Evolutionary conservation across 1,140 invertebrate species (phyloP).

Genomic region (Pantala flavescens): DNA sequence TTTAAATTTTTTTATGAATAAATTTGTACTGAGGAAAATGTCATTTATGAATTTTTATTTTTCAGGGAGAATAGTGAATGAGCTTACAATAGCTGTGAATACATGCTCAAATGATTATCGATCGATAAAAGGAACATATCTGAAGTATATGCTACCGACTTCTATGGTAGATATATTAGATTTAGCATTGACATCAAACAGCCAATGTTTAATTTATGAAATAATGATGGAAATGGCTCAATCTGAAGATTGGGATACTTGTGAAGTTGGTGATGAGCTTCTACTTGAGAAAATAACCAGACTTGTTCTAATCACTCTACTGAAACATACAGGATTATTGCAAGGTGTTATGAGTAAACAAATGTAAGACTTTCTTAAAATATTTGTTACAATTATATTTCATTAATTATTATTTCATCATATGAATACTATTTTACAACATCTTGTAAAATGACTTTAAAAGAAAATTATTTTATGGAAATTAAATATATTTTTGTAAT

Average conservation of each 20-base stretch:
- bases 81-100: background rate
- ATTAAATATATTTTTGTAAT: too few species aligned
- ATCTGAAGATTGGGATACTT: slow-evolving; percentile 40
- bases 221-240: slow-evolving; percentile 29
- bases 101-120: slow-evolving; percentile 1
- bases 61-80: slow-evolving; percentile 12
- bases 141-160: background rate
- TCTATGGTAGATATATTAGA: background rate
- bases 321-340: slow-evolving; percentile 41
- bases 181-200: slow-evolving; percentile 18
- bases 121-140: slow-evolving; percentile 9
- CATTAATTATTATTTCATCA: background rate
- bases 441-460: too few species aligned
- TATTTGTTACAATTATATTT: background rate
- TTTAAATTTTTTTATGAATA: too few species aligned
- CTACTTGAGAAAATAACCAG: slow-evolving; percentile 40
- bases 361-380: slow-evolving; percentile 19
- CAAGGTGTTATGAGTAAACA: slow-evolving; percentile 22
- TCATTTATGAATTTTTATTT: background rate
- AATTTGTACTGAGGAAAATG: too few species aligned
- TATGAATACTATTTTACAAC: too few species aligned
- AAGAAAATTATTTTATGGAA: too few species aligned
- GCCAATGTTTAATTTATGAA: slow-evolving; percentile 26
- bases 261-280: slow-evolving; percentile 36
- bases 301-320: slow-evolving; percentile 40